Evolutionary conservation across 1,140 invertebrate species (phyloP), one percentile per base, ranked within the genome.

Genomic region (Acromyrmex echinatior): DNA sequence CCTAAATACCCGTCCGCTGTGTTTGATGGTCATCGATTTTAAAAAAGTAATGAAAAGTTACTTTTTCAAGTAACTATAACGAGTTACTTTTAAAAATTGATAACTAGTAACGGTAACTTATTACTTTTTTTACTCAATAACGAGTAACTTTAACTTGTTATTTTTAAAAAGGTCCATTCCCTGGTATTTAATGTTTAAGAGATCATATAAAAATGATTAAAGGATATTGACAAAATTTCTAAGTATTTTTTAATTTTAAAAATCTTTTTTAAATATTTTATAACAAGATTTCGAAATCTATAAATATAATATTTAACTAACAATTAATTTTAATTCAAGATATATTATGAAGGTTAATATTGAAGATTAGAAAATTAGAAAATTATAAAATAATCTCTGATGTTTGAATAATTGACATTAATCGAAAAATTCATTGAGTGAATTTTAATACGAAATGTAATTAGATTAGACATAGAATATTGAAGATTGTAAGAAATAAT

Each of bases 181-280:
- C 35, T 39, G 6, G 0, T 39, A 39, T 45, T 45, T 45, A 45
- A 45, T 45, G 6, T 2, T 58, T 58, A 1, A 2, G 0, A 12
- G 18, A 21, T 16, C 1, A 4, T 21, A n/a, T 3, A 56, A 39
- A 76, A 58, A 16, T 77, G 16, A 60, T 35, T 25, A 39, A 74
- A 58, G 58, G 3, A 74, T 58, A 39, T 21, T 16, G n/a, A 74
- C 0, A 35, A 35, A 35, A 39, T 60, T 58, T 58, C n/a, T 39
- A 74, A 2, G 0, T 16, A 3, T 16, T 14, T n/a, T 14, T n/a
- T 35, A 73, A 76, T 58, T 35, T 60, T 2, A 25, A 6, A 68
- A 21, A 25, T 74, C 28, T 9, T 9, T 25, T 77, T 77, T 4
- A 77, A 78, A 77, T 28, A 63, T 21, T 62, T 35, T 39, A 39